Evolutionary conservation across 2,797 vertebrate species (phyloP).

Genomic region (Ptychobarbus kaznakovi): DNA sequence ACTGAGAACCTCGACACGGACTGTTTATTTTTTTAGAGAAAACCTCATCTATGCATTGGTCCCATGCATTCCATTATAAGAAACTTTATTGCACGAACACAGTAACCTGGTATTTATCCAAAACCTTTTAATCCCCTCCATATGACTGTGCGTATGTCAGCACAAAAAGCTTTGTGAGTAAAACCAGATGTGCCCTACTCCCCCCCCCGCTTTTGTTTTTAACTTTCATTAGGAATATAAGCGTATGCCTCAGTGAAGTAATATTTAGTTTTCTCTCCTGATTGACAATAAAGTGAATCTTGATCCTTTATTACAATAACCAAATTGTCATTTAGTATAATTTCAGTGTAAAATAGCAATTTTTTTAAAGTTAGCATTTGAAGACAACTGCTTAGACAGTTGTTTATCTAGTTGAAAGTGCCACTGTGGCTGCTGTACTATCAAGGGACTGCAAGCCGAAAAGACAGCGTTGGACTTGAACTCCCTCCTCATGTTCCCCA

Average conservation of each 20-base stretch:
- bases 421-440: not conserved
- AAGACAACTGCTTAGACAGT: not conserved
- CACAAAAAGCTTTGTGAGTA: constrained; percentile 44
- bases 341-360: not conserved
- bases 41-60: not conserved
- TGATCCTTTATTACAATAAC: not conserved
- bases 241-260: not conserved
- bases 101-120: constrained; percentile 13
- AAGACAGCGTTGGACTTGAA: constrained; percentile 12
- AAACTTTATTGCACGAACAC: constrained; percentile 12
- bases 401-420: constrained; percentile 13
- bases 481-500: not conserved
- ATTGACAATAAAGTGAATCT: not conserved
- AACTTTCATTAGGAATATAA: constrained; percentile 9
- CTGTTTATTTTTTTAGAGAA: constrained; percentile 64
- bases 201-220: not conserved
- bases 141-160: constrained; percentile 56
- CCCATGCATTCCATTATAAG: not conserved
- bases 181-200: constrained; percentile 65
- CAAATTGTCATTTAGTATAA: not conserved
- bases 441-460: not conserved
- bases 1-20: constrained; percentile 63
- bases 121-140: constrained; percentile 66
- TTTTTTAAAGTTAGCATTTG: not conserved
- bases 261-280: not conserved